Percentiles rank a stretch among this genome's conserved stretches.
Conservation (phyloP, 1,140 invertebrate genomes). For the Protaetia brevitarsis region DNA sequence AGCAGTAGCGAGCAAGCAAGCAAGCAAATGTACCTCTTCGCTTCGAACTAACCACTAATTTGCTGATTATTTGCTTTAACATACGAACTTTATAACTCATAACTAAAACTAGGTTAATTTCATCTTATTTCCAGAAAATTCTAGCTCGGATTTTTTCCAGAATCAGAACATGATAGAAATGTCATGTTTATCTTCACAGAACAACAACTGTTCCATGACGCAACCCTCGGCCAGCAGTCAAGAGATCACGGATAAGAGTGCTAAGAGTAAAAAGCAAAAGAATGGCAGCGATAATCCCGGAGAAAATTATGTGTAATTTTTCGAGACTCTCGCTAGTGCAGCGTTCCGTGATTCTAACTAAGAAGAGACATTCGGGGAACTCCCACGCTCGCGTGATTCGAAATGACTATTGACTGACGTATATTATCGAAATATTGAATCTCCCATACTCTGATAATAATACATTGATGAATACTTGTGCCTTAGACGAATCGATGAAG, state of each 20-base stretch:
- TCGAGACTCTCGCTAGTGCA: too few relatives aligned
- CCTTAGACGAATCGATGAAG: background rate
- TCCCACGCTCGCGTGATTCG: too few relatives aligned
- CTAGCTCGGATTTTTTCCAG: constrained; percentile 47
- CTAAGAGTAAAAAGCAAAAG: constrained; percentile 27
- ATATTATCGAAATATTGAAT: constrained; percentile 12
- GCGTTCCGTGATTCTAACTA: too few relatives aligned
- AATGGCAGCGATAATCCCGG: constrained; percentile 22
- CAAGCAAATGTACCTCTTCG: background rate
- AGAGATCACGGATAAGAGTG: constrained; percentile 21
- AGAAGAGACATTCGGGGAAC: too few relatives aligned
- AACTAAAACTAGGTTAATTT: constrained; percentile 50
- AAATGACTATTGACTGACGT: too few relatives aligned
- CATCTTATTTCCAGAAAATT: constrained; percentile 50
- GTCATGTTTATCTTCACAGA: constrained; percentile 59
- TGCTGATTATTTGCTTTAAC: constrained; percentile 8
- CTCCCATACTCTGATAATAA: background rate
- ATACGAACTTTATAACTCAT: constrained; percentile 35
- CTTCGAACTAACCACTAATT: constrained; percentile 17
- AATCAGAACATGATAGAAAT: constrained; percentile 57
- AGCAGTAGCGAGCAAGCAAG: too few relatives aligned
- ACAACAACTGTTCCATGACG: constrained; percentile 57
- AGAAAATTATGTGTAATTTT: constrained; percentile 38
- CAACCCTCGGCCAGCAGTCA: constrained; percentile 31
- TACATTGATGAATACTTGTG: background rate